Percentiles rank a stretch among this genome's conserved stretches.
phyloP scores from a whole-genome alignment of 2,888 invertebrate genomes.

The Amiota mariae region DNA sequence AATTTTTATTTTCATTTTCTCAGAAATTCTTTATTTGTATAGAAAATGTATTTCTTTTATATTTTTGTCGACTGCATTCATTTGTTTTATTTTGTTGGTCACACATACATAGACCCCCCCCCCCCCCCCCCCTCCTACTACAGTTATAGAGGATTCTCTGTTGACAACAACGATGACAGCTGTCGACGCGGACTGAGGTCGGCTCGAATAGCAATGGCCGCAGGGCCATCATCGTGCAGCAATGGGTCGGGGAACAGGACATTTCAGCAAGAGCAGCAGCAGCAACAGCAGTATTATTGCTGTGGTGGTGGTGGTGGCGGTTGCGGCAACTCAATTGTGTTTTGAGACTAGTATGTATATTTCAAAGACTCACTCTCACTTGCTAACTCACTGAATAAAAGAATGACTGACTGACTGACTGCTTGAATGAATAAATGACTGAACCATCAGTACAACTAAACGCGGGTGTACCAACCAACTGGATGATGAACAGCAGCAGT shows the following conservation, averaged over 20 bases:
- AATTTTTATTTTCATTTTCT: neutral
- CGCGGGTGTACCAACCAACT: no score
- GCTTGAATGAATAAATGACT: slow-evolving; percentile 3
- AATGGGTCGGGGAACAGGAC: no score
- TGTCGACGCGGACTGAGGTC: slow-evolving; percentile 18
- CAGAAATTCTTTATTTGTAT: neutral
- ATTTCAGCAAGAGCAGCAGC: no score
- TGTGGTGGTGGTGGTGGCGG: neutral
- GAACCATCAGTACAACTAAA: neutral
- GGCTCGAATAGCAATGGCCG: neutral
- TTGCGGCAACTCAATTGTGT: slow-evolving; percentile 8
- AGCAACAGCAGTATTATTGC: no score
- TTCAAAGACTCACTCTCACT: neutral
- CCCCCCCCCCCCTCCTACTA: no score
- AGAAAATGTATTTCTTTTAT: slow-evolving; percentile 1
- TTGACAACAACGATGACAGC: slow-evolving; percentile 28
- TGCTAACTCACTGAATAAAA: neutral
- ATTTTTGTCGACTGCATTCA: slow-evolving; percentile 16
- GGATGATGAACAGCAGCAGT: neutral
- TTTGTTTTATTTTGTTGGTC: slow-evolving; percentile 17
- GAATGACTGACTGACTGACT: slow-evolving; percentile 8
- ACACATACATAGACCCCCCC: no score
- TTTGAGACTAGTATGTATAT: slow-evolving; percentile 9
- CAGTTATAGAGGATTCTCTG: neutral
- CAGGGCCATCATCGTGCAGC: no score